phyloP scores from a whole-genome alignment of 2,797 vertebrate species.

The Petrocephalus schoutedeni region DNA sequence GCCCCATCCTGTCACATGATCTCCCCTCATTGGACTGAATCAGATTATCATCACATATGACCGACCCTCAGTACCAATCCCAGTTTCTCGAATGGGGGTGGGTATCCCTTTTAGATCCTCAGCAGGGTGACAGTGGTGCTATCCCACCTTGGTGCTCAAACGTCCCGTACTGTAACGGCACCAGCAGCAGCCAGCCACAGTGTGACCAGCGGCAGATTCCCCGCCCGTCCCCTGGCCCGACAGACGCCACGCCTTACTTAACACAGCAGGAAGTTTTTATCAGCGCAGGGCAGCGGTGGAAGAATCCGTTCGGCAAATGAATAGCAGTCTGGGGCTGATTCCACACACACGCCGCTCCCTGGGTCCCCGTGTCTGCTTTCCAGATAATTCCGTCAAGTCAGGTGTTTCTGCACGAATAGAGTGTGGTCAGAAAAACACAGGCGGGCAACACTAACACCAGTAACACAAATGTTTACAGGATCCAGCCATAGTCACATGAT shows the following conservation, averaged over 20 bases:
- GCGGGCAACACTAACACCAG: not conserved
- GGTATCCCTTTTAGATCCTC: not conserved
- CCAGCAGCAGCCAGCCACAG: not conserved
- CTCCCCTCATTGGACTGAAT: not conserved
- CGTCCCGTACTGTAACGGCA: slow-evolving; percentile 30
- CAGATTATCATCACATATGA: not conserved
- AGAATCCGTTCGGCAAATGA: not conserved
- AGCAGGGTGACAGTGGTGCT: slow-evolving; percentile 16
- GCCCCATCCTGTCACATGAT: not conserved
- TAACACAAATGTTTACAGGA: not conserved
- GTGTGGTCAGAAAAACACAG: not conserved
- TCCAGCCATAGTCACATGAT: not conserved
- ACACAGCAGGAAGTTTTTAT: slow-evolving; percentile 1
- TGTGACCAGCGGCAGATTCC: slow-evolving; percentile 11
- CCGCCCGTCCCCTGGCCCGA: not conserved
- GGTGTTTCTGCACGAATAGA: not conserved
- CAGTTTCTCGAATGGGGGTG: not conserved
- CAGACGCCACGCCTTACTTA: slow-evolving; percentile 1
- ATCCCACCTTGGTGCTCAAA: slow-evolving; percentile 24
- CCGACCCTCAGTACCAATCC: not conserved
- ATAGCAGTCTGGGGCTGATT: not conserved
- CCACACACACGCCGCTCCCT: not conserved
- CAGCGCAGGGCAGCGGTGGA: not conserved
- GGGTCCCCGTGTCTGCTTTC: not conserved
- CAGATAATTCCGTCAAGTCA: not conserved